Evolutionary conservation across 2,113 vertebrate genomes (phyloP), one percentile per base, ranked within the genome.

Genomic region (Etia nguti): DNA sequence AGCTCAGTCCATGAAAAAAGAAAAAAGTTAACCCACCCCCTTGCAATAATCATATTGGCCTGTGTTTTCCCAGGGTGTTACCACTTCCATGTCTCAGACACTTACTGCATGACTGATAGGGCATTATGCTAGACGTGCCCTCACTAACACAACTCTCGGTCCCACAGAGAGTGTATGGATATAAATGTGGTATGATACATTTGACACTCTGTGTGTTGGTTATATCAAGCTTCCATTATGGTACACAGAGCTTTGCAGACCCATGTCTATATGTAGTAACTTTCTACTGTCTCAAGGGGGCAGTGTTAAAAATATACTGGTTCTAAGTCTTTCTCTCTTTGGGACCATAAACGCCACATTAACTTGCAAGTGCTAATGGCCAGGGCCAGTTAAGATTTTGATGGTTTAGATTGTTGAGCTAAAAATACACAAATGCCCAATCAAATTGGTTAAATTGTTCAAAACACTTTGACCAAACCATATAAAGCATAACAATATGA

Each of bases 41-140:
- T 80, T 84, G 24, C 81, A 85, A 90, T 94, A 94, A 94, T 95
- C 90, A 90, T 89, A 88, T 86, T 85, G 89, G 85, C 59, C 86
- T 57, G 75, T 91, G 84, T 92, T 93, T 92, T 94, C 91, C 93
- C 91, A 87, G 88, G 91, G 94, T 94, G 91, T 94, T 93, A 87
- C 92, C 90, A 92, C 91, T 87, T 95, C 90, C 83, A 90, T 85
- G 90, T 92, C 89, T 50, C 41, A 86, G 87, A 94, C 95, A 94
- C 93, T 95, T 94, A 95, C 79, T 81, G 89, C 48, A 79, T 91
- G 92, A 94, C 82, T 94, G 86, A 95, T 94, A 29, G 85, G 55
- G 86, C 81, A 85, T 90, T 92, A 94, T 31, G 36, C 22, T 10
- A 77, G 84, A 77, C 6, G 80, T 55, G 18, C 65, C 89, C 56